Evolutionary conservation across 2,888 invertebrate genomes (phyloP).

Genomic region (Acanthoscelides obtectus): DNA sequence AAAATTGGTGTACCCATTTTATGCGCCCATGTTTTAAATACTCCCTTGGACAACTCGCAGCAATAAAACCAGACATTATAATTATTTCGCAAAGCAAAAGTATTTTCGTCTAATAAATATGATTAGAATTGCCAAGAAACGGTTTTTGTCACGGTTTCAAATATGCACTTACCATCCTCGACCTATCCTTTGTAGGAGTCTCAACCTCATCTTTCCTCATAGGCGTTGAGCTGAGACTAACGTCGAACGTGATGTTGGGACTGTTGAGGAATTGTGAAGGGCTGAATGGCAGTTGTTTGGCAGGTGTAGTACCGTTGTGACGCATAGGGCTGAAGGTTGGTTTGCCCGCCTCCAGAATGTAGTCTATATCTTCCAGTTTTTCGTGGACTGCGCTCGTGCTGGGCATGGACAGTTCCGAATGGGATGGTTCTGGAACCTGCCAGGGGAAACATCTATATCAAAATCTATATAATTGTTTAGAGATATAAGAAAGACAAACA

Average conservation of each 20-base stretch:
- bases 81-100: no score
- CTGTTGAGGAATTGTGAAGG: conserved; percentile 86
- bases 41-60: no score
- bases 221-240: conserved; percentile 55
- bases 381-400: conserved; percentile 4
- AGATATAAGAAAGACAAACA: no score
- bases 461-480: no score
- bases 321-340: conserved; percentile 36
- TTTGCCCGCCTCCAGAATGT: conserved; percentile 30
- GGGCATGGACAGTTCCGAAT: conserved; percentile 7
- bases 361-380: conserved; percentile 21
- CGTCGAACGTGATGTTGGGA: conserved; percentile 61
- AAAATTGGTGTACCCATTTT: no score
- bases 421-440: not conserved
- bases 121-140: no score
- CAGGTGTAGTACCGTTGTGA: conserved; percentile 56
- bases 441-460: not conserved
- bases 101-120: no score
- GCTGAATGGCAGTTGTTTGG: conserved; percentile 84
- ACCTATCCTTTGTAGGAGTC: conserved; percentile 2
- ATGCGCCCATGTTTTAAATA: no score
- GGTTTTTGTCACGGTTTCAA: no score
- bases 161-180: conserved; percentile 14
- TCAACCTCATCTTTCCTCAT: conserved; percentile 37
- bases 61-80: no score